These are phyloP conservation scores for Cinclus mexicanus DNA, from an alignment of 2,113 vertebrate species.

Conservation along the genomic window DNA sequence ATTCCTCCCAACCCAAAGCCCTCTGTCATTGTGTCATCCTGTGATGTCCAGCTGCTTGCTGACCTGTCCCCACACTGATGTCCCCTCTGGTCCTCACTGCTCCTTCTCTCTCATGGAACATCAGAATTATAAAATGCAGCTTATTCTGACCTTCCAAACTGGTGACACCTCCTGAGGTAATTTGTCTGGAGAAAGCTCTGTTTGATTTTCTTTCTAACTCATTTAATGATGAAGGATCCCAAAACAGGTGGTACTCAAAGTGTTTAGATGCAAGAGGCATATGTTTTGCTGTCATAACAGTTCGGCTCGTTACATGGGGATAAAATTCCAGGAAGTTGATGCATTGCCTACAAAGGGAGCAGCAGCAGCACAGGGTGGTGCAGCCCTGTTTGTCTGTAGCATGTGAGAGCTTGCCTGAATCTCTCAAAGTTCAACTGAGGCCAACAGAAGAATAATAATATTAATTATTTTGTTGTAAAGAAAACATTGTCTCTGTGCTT, in stretches of 20 bases:
- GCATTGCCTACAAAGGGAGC: conserved; percentile 15
- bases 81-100: background rate
- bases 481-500: background rate
- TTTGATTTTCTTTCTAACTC: conserved; percentile 49
- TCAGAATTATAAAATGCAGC: background rate
- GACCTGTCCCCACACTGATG: background rate
- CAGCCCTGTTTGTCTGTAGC: background rate
- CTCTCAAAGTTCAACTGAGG: background rate
- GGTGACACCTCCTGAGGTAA: background rate
- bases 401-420: background rate
- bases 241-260: conserved; percentile 58
- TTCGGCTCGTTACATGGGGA: conserved; percentile 43
- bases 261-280: conserved; percentile 14
- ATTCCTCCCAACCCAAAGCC: background rate
- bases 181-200: conserved; percentile 20
- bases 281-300: conserved; percentile 52
- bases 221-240: conserved; percentile 53
- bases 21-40: background rate
- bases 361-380: background rate
- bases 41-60: background rate
- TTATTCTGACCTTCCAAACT: background rate
- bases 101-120: fast-evolving
- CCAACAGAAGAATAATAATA: background rate
- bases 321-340: conserved; percentile 36
- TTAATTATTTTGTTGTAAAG: conserved; percentile 14